Base-by-base conservation (phyloP, 2,888 invertebrate genomes). In the Eupeodes latifasciatus region DNA sequence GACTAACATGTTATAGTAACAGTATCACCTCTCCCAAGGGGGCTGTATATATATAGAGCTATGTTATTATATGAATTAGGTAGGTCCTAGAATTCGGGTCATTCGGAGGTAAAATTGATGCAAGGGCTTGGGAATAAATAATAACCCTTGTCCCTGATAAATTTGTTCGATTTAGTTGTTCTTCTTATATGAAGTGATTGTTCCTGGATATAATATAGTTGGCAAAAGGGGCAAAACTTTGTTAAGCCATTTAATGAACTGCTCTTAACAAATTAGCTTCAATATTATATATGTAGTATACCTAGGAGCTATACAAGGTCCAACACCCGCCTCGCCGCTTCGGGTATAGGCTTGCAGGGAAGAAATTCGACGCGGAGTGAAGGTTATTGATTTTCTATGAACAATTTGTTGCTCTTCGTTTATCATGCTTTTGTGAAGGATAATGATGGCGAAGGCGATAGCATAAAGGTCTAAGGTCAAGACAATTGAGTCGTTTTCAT, bases 181-280 rank as follows among this genome's bases (percentile, higher is more conserved):
- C 69, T 55, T 67, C 64, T 51, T 19, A 66, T 19, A 66, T 61
- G 61, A 57, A 55, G 74, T 81, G 81, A 78, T 78, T 78, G 74
- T 62, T 74, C 44, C 14, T 69, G 49, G 55, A 16, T 49, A n/a
- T 11, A 76, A 53, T 14, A 40, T 19, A 47, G 72, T 47, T 47
- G 57, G 47, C 14, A 9, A 7, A 51, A 62, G 53, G 40, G 49
- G 19, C 49, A 49, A 59, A 55, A 74, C 61, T 74, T 83, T 69
- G 82, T 77, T 87, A 87, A 83, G 81, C 57, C 85, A 55, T 85
- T 81, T 88, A 81, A 85, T 88, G 84, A 88, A 88, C 84, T 85
- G 88, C 74, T 81, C 88, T 85, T 79, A 81, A 75, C 74, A 78
- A 88, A 88, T 85, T 75, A 81, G 74, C 81, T 78, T 66, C 66